Base-by-base conservation (phyloP, 2,797 vertebrate species). In the Geotrypetes seraphini region DNA sequence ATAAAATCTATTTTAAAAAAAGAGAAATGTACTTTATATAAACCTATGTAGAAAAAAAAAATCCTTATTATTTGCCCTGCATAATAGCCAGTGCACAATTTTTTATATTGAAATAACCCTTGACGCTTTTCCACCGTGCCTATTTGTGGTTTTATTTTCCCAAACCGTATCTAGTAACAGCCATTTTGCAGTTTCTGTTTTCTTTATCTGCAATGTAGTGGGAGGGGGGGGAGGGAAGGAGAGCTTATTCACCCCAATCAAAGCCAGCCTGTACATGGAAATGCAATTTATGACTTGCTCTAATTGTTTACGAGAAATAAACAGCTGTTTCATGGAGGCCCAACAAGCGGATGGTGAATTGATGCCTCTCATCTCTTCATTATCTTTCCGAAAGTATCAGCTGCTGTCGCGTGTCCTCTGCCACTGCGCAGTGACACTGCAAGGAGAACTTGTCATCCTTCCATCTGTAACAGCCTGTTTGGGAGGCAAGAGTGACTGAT, bases 261-360 rank as follows among this genome's bases (percentile, higher is more conserved):
- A 16, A 48, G 43, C n/a, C n/a, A 42, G 40, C 19, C 36, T 1
- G 0, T 37, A 8, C 43, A 57, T 48, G 19, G 43, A 48, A 8
- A 49, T 48, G 56, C 50, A 58, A 57, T 55, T 55, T 55, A 48
- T 3, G 0, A 25, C 50, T 42, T 43, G 47, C 47, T 43, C 12
- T 23, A 21, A 55, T 28, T 51, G 50, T 57, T 61, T 17, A 19
- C 21, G 55, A 55, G 58, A 46, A 59, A 57, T 42, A 63, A 63
- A 31, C 54, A 67, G 57, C 52, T 63, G 63, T 43, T 63, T 47
- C 31, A 39, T 10, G 28, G 44, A 50, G 54, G 58, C 52, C 57
- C 36, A 24, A 50, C 44, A 45, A 50, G 43, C 3, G 19, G 35
- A 32, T 19, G n/a, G 35, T 11, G n/a, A 55, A 58, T 16, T 9